A percentile compares a stretch with the other conserved stretches of the same genome.
Conservation (phyloP, 2,888 invertebrate species). For the Serrognathus titanus region DNA sequence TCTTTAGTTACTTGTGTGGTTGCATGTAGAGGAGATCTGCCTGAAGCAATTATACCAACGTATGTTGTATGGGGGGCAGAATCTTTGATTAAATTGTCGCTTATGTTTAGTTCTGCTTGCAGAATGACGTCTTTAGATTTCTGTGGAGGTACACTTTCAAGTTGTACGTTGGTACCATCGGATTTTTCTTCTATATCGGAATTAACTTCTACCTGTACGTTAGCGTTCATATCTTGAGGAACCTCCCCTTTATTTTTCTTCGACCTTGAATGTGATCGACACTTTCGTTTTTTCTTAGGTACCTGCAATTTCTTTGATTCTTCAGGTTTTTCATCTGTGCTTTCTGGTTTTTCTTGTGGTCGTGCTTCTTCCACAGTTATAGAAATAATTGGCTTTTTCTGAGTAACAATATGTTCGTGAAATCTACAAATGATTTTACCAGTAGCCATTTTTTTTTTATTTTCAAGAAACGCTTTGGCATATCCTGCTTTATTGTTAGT, state of each 20-base stretch:
- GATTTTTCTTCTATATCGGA: background rate
- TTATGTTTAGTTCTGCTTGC: background rate
- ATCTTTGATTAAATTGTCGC: too few species aligned
- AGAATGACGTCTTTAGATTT: slow-evolving; percentile 19
- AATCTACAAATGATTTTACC: too few species aligned
- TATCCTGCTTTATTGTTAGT: too few species aligned
- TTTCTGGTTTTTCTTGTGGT: background rate
- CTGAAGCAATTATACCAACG: slow-evolving; percentile 30
- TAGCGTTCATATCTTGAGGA: background rate
- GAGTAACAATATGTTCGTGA: too few species aligned
- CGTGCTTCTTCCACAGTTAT: background rate
- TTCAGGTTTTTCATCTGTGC: background rate
- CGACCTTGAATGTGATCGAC: slow-evolving; percentile 56
- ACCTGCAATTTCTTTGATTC: slow-evolving; percentile 30
- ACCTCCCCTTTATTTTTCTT: slow-evolving; percentile 34
- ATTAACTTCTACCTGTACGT: background rate
- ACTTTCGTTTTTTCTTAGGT: slow-evolving; percentile 46
- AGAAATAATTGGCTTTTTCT: background rate
- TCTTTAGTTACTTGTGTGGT: background rate
- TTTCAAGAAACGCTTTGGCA: too few species aligned
- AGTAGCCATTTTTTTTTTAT: too few species aligned
- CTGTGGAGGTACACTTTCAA: slow-evolving; percentile 22
- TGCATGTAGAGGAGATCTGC: slow-evolving; percentile 16
- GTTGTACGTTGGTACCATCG: background rate
- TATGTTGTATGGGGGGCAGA: slow-evolving; percentile 23